A percentile compares a stretch with the other conserved stretches of the same genome.
These are phyloP conservation scores for Halisarca cf. caerulea DNA, from an alignment of 37 sponge, comb jelly and placozoan species.

Conservation along the genomic window DNA sequence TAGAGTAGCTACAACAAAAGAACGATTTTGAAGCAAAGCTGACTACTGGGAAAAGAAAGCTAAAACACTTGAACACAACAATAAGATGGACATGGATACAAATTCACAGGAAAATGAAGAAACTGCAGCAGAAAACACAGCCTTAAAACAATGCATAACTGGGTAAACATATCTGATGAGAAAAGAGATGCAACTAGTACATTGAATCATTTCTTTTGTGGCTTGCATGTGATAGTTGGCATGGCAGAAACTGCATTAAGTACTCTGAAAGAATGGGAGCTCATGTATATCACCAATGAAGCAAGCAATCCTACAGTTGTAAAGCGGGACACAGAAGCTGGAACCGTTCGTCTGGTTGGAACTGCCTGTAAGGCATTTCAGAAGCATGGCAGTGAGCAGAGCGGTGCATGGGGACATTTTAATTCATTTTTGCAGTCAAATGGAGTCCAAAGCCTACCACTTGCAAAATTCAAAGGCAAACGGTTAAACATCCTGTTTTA, in stretches of 20 bases:
- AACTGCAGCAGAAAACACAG: too few species aligned
- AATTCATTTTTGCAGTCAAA: constrained; percentile 11
- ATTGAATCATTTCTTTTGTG: constrained; percentile 65
- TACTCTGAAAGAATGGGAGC: constrained; percentile 48
- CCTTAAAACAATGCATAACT: too few species aligned
- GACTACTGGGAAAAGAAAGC: too few species aligned
- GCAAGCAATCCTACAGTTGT: background rate
- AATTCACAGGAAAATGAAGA: too few species aligned
- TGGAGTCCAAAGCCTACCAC: constrained; percentile 1
- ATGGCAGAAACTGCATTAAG: constrained; percentile 47
- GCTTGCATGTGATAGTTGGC: constrained; percentile 53
- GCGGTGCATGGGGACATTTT: constrained; percentile 19
- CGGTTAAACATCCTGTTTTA: constrained; percentile 47
- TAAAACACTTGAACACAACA: too few species aligned
- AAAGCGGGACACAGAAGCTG: constrained; percentile 14
- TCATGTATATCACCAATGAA: background rate
- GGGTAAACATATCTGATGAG: too few species aligned
- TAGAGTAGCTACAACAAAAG: too few species aligned
- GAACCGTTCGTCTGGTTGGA: constrained; percentile 40
- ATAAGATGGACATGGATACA: too few species aligned
- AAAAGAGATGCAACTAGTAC: constrained; percentile 12
- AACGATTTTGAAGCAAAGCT: too few species aligned
- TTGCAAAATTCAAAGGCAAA: constrained; percentile 44
- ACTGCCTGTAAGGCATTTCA: constrained; percentile 68
- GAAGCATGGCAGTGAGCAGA: constrained; percentile 40